Conservation (phyloP, 2,113 vertebrate species). For the Murina feae region DNA sequence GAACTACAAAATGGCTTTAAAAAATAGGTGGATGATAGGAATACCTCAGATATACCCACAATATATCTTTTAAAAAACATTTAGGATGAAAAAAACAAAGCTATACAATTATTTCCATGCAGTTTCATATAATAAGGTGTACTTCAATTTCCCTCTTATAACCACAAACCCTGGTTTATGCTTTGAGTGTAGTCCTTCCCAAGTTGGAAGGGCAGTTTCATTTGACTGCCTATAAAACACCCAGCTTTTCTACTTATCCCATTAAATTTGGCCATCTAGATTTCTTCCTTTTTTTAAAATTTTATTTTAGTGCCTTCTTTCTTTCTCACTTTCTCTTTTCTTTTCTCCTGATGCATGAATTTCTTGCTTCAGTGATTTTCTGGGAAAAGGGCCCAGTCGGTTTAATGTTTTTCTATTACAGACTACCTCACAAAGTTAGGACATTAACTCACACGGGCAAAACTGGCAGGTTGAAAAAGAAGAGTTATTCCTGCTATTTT, state of each 20-base stretch:
- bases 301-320: background rate
- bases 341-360: background rate
- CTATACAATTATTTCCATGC: slow-evolving; percentile 13
- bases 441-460: background rate
- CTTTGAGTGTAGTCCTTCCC: background rate
- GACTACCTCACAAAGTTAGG: background rate
- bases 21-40: background rate
- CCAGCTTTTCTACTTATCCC: background rate
- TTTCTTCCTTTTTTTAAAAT: background rate
- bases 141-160: slow-evolving; percentile 9
- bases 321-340: background rate
- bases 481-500: background rate
- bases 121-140: background rate
- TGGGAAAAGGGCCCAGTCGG: slow-evolving; percentile 48
- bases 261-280: background rate
- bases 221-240: background rate
- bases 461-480: background rate
- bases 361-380: slow-evolving; percentile 49
- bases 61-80: slow-evolving; percentile 2
- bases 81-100: slow-evolving; percentile 3
- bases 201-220: background rate
- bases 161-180: background rate
- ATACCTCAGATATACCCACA: background rate
- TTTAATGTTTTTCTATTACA: slow-evolving; percentile 38
- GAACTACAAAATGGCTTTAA: background rate